Evolutionary conservation across 1,140 invertebrate genomes (phyloP), one percentile per base, ranked within the genome.

Genomic region (Eueides isabella): DNA sequence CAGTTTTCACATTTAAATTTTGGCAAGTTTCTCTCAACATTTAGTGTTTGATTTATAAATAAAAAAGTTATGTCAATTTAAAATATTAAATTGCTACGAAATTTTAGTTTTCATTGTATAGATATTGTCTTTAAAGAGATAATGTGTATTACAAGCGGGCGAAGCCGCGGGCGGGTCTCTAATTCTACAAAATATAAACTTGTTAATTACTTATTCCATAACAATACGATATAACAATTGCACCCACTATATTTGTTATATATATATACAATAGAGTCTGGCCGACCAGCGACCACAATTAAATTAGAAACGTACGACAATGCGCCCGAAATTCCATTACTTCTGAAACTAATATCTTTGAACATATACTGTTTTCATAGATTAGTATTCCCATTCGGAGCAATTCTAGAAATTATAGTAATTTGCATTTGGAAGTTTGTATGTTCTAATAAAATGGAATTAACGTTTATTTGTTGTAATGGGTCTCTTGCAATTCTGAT

Each of bases 271-370:
- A 66, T 66, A 65, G 62, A 19, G 62, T 66, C 70, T 73, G 41
- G 66, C 64, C 29, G 33, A 61, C 65, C 72, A 67, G 48, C 29
- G 33, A 61, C 65, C 72, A 67, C 72, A 73, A 73, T 73, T 68
- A 73, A 73, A 73, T 68, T 73, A 67, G 65, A 67, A 68, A 44
- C 55, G 35, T 73, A 65, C 65, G 44, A 69, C 72, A 28, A 67
- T 65, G 61, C 35, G 26, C 23, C 35, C 31, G 69, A 33, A 74
- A 68, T 73, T 73, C 38, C 48, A 69, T 74, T 74, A 74, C 67
- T 67, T 63, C 44, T 35, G 63, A 73, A 73, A 74, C 67, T 74
- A 74, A 63, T 72, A 66, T 68, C 66, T 68, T 30, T 6, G 72
- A 35, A 61, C 67, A 65, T 33, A 19, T 69, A 61, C 30, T 30